These are phyloP conservation scores for Cartodere bifasciata DNA, from an alignment of 2,888 invertebrate species.

Conservation along the genomic window DNA sequence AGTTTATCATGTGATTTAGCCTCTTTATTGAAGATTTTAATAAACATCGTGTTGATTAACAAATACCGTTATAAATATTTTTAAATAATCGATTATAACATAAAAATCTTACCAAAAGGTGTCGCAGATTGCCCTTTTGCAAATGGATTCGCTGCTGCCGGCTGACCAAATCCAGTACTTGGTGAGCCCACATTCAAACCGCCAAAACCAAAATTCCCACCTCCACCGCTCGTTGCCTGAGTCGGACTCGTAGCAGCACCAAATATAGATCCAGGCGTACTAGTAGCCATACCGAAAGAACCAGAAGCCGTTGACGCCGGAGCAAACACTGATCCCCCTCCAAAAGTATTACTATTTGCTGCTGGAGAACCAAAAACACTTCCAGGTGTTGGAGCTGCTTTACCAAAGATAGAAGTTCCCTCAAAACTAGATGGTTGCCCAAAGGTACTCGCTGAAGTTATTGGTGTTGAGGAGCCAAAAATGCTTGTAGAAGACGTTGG, in stretches of 20 bases:
- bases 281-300: slow-evolving; percentile 12
- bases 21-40: no score
- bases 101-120: no score
- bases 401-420: slow-evolving; percentile 13
- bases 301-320: slow-evolving; percentile 6
- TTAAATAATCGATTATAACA: no score
- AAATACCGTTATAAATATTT: no score
- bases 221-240: slow-evolving; percentile 1
- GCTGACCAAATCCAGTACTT: background rate
- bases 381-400: slow-evolving; percentile 8
- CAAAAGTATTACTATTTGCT: no score
- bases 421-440: slow-evolving; percentile 6
- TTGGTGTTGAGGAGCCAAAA: slow-evolving; percentile 6
- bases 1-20: no score
- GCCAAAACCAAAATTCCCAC: slow-evolving; percentile 9
- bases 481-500: slow-evolving; percentile 9
- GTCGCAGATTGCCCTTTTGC: no score
- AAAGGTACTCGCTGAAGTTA: slow-evolving; percentile 3
- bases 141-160: slow-evolving; percentile 2
- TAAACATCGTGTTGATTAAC: no score
- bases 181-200: slow-evolving; percentile 5
- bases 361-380: slow-evolving; percentile 3
- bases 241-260: slow-evolving; percentile 7
- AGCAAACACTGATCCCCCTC: slow-evolving; percentile 4
- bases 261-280: slow-evolving; percentile 11